Evolutionary conservation across 1,140 invertebrate species (phyloP).

Genomic region (Chrysopa pallens): DNA sequence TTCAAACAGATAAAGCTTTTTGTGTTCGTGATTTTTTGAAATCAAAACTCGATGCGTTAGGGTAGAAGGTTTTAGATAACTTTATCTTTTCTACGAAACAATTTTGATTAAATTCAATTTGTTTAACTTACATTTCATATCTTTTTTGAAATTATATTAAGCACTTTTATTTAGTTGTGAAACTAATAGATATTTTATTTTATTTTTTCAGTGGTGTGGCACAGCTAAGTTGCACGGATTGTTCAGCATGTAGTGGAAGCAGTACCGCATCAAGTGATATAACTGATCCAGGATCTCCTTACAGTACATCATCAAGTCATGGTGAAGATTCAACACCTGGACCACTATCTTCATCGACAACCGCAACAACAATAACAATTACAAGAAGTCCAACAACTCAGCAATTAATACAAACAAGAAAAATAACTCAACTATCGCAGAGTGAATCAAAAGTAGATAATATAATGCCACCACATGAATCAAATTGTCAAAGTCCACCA

Average conservation of each 20-base stretch:
- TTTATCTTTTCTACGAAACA: too few relatives aligned
- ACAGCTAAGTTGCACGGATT: slow-evolving; percentile 44
- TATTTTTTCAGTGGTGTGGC: slow-evolving; percentile 46
- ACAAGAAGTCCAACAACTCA: neutral
- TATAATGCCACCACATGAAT: neutral
- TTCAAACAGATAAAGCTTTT: too few relatives aligned
- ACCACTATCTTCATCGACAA: slow-evolving; percentile 7
- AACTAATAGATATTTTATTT: slow-evolving; percentile 5
- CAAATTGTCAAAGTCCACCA: slow-evolving; percentile 5
- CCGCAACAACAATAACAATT: slow-evolving; percentile 15
- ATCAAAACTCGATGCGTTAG: too few relatives aligned
- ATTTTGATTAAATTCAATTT: too few relatives aligned
- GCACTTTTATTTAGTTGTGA: too few relatives aligned
- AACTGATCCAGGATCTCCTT: slow-evolving; percentile 64
- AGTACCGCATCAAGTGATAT: slow-evolving; percentile 54
- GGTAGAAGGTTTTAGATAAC: too few relatives aligned
- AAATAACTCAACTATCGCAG: too few relatives aligned
- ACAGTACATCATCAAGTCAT: slow-evolving; percentile 37
- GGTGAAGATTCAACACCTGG: slow-evolving; percentile 17
- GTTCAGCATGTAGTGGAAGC: slow-evolving; percentile 24
- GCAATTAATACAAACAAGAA: neutral
- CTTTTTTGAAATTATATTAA: too few relatives aligned
- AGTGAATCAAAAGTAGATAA: too few relatives aligned
- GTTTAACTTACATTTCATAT: too few relatives aligned
- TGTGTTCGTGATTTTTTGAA: too few relatives aligned